Evolutionary conservation across 2,888 invertebrate species (phyloP).

Genomic region (Clepsis dumicolana): DNA sequence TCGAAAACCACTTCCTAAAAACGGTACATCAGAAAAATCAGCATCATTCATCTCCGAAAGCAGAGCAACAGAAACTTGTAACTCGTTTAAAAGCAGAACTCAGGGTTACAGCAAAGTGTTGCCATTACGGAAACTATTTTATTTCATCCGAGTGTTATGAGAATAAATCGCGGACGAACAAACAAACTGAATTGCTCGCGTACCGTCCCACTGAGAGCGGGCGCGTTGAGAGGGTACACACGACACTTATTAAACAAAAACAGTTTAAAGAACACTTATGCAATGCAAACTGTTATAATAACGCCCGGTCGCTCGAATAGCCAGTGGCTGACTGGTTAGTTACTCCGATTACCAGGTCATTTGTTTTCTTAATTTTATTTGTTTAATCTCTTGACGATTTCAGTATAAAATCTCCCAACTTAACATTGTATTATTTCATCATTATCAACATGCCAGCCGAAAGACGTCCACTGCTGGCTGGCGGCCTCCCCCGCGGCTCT

Average conservation of each 20-base stretch:
- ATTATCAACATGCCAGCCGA: no score
- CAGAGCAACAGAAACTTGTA: conserved; percentile 19
- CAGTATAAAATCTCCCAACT: no score
- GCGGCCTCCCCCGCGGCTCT: no score
- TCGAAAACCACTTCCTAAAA: no score
- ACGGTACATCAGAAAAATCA: no score
- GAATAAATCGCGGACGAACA: conserved; percentile 65
- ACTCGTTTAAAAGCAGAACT: conserved; percentile 36
- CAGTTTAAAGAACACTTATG: neutral
- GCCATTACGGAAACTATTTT: conserved; percentile 41
- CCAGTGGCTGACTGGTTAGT: neutral
- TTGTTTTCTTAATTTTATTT: no score
- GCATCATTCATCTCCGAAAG: no score
- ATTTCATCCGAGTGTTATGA: conserved; percentile 59
- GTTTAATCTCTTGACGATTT: no score
- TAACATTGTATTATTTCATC: no score
- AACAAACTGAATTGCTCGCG: conserved; percentile 61
- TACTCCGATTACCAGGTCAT: no score
- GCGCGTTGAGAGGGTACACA: conserved; percentile 46
- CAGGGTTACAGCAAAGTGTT: conserved; percentile 32
- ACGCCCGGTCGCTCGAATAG: neutral
- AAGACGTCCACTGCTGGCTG: no score
- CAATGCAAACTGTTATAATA: neutral
- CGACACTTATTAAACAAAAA: conserved; percentile 15
- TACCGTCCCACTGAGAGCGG: conserved; percentile 47